Base-by-base conservation (phyloP, 2,797 vertebrate species). In the Manis pentadactyla region DNA sequence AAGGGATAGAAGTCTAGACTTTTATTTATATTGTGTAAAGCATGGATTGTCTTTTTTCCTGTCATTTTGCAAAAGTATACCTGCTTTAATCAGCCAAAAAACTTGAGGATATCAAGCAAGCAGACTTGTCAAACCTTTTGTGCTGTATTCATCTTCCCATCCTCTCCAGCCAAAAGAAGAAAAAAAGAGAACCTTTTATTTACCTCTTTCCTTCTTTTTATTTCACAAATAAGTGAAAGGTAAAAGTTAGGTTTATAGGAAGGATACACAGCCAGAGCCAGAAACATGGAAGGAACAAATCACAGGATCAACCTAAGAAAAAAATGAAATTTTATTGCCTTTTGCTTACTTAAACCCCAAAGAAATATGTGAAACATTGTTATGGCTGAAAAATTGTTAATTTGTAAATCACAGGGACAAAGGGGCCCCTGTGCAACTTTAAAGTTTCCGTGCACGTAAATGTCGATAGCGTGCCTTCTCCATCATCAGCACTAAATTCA, bases 401-500 rank as follows among this genome's bases (percentile, higher is more conserved):
- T 99, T 98, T 98, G 99, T 99, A 99, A 99, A 99, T 99, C 98
- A 98, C 99, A 99, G 99, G 99, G 99, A 99, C 99, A 99, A 99
- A 99, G 98, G 99, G 99, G 98, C 95, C 98, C 92, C 68, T 31
- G 94, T 98, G 97, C 98, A 98, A 99, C 99, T 99, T 99, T 99
- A 98, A 99, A 99, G 99, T 99, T 99, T 99, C 99, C 96, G 87
- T 97, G 98, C 99, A 99, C 99, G 98, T 99, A 99, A 99, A 99
- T 98, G 99, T 99, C 99, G 99, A 99, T 99, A 99, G 98, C 98
- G 98, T 98, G 98, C 99, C 99, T 99, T 99, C 99, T 99, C 99
- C 99, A 99, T 99, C 99, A 99, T 99, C 99, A 99, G 99, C 99
- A 99, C 99, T 99, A 99, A 99, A 99, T 99, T 99, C 99, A 99